Base-by-base conservation (phyloP, 92 coral and sea anemone species). In the Porites divaricata region DNA sequence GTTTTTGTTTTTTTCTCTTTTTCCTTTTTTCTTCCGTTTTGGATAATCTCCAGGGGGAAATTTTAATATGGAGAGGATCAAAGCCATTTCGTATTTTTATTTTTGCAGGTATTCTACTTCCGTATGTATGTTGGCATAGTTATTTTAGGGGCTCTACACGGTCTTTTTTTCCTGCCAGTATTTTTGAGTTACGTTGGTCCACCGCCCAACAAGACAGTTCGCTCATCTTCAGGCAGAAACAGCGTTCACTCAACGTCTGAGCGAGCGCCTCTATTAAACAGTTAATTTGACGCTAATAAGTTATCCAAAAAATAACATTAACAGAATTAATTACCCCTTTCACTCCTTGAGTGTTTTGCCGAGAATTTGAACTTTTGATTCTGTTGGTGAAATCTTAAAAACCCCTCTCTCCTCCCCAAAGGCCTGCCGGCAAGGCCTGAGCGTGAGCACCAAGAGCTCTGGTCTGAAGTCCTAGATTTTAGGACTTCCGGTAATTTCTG, bases 41-140 rank as follows among this genome's bases (percentile, higher is more conserved):
- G 45, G 45, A 35, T 4, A 35, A 35, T 35, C 45, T 35, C 6
- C 4, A 35, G 45, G 45, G 0, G 45, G 4, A 35, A 35, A 35
- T 35, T 35, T 35, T 35, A 35, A 35, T 35, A 35, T 0, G 45
- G 45, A 35, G 4, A 35, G 45, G 6, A 6, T 35, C 45, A 35
- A 35, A 35, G 45, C 45, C 45, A 35, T 24, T 76, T 77, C 35
- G 13, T 67, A 1, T 68, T 58, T 54, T 58, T 35, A 35, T 35
- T 35, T 79, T 83, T 89, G 69, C 94, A 96, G 98, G 98, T 96
- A 23, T 96, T 96, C 92, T 96, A 96, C 87, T 96, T 96, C 95
- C 93, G 99, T 81, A 96, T 96, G 98, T 94, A 96, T 88, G 88
- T 96, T 75, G 99, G 99, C 68, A 94, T 96, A 65, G 99, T 96